phyloP scores from a whole-genome alignment of 2,888 invertebrate genomes.

The Cactoblastis cactorum region DNA sequence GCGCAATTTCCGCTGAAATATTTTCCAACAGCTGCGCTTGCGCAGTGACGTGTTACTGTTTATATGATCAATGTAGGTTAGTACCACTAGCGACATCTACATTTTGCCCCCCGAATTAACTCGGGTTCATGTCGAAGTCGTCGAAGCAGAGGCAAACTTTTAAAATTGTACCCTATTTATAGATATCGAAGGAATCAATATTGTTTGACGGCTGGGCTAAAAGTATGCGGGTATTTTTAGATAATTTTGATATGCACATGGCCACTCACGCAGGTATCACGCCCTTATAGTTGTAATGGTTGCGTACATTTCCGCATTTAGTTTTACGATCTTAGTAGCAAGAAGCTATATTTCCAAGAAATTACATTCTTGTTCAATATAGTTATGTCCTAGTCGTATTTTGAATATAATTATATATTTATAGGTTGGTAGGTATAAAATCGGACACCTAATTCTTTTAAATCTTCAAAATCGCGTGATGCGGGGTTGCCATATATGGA shows the following conservation, averaged over 20 bases:
- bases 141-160: neutral
- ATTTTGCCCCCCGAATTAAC: conserved; percentile 37
- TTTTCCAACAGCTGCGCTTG: conserved; percentile 52
- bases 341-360: conserved; percentile 3
- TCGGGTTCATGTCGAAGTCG: conserved; percentile 26
- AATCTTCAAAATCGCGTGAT: no score
- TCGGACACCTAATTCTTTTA: no score
- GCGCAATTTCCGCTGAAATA: conserved; percentile 47
- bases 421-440: no score
- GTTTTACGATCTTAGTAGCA: conserved; percentile 1
- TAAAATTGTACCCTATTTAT: conserved; percentile 9
- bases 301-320: conserved; percentile 12
- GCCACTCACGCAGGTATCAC: conserved; percentile 12
- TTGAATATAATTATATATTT: no score
- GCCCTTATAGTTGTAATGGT: conserved; percentile 8
- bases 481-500: no score
- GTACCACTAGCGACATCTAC: conserved; percentile 64
- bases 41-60: conserved; percentile 35
- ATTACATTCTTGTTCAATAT: neutral
- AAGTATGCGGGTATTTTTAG: conserved; percentile 11
- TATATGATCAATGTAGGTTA: conserved; percentile 54
- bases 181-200: conserved; percentile 9
- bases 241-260: conserved; percentile 12
- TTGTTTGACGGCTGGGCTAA: conserved; percentile 8
- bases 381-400: no score